Evolutionary conservation across 2,888 invertebrate species (phyloP).

Genomic region (Acleris literana): DNA sequence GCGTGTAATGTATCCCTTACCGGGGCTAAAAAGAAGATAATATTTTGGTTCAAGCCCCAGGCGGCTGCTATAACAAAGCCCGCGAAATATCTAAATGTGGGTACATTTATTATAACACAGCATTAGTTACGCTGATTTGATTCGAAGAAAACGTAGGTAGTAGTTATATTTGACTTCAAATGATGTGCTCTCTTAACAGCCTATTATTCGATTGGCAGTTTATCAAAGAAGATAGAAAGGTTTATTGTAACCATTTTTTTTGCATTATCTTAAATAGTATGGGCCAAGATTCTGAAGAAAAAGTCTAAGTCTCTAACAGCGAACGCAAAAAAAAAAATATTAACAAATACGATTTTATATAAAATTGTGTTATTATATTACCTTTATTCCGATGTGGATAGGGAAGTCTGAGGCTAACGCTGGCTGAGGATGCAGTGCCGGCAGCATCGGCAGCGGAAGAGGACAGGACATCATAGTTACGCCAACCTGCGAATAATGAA

Average conservation of each 20-base stretch:
- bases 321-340: too few relatives aligned
- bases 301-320: too few relatives aligned
- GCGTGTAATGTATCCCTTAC: slow-evolving; percentile 28
- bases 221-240: too few relatives aligned
- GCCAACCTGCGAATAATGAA: slow-evolving; percentile 66
- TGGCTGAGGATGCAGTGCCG: slow-evolving; percentile 83
- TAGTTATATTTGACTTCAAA: neutral
- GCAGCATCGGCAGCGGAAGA: slow-evolving; percentile 85
- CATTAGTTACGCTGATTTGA: neutral
- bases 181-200: neutral
- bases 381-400: slow-evolving; percentile 87
- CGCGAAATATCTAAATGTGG: neutral
- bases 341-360: too few relatives aligned
- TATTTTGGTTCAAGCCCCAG: slow-evolving; percentile 18
- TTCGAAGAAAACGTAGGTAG: neutral
- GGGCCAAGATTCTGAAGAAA: too few relatives aligned
- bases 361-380: slow-evolving; percentile 49
- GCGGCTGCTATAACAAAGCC: neutral
- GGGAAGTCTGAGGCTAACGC: slow-evolving; percentile 84
- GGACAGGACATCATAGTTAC: slow-evolving; percentile 87
- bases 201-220: neutral
- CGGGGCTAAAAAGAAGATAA: slow-evolving; percentile 26
- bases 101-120: neutral
- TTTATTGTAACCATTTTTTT: too few relatives aligned
- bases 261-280: too few relatives aligned